These are phyloP conservation scores for Troides helena DNA, from an alignment of 2,888 invertebrate genomes.

Conservation along the genomic window DNA sequence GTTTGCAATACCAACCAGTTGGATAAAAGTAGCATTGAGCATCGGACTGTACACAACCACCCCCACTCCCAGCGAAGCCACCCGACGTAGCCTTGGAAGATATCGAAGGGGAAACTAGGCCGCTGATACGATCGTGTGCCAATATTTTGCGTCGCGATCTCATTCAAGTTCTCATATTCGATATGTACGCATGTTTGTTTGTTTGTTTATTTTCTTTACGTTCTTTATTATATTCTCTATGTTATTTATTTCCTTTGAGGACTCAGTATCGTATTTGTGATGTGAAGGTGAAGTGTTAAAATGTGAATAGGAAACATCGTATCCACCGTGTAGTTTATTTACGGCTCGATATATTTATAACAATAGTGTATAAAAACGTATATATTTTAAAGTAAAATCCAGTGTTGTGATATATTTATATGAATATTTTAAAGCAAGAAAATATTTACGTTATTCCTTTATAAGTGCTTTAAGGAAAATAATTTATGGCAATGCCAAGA, in stretches of 20 bases:
- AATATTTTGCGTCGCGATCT: conserved; percentile 43
- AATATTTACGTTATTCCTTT: too few species aligned
- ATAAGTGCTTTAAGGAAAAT: too few species aligned
- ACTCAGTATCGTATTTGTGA: background rate
- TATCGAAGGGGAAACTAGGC: conserved; percentile 54
- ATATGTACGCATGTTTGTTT: conserved; percentile 36
- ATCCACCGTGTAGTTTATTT: too few species aligned
- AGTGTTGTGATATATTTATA: too few species aligned
- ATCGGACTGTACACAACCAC: conserved; percentile 14
- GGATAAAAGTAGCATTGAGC: conserved; percentile 11
- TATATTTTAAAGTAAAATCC: too few species aligned
- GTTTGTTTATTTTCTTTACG: conserved; percentile 16
- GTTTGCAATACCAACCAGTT: conserved; percentile 14
- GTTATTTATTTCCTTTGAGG: conserved; percentile 10
- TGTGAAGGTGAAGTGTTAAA: background rate
- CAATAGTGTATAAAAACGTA: too few species aligned
- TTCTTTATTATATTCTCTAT: conserved; percentile 28
- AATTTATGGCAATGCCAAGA: too few species aligned
- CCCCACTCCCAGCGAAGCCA: conserved; percentile 22
- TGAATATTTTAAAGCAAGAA: too few species aligned
- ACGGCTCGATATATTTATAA: background rate
- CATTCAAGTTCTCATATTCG: conserved; percentile 45
- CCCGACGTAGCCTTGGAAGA: conserved; percentile 49
- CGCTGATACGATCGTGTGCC: conserved; percentile 46
- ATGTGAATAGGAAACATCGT: background rate